Base-by-base conservation (phyloP, 2,888 invertebrate genomes). In the Andrena dorsata region DNA sequence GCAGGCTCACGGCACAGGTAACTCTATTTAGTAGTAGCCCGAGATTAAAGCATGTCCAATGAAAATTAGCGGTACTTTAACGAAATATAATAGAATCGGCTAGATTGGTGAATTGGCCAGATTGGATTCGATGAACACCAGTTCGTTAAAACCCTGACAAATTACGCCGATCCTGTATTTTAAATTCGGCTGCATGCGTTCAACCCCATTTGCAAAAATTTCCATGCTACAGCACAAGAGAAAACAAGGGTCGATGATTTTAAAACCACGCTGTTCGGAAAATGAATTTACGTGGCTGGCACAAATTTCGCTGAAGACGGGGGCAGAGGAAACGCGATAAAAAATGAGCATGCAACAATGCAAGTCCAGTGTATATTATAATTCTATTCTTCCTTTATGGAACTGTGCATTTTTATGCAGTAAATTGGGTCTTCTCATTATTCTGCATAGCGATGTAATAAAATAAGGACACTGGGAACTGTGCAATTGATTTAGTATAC, bases 131-230 rank as follows among this genome's bases (percentile, higher is more conserved):
- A 23, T 56, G 71, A 72, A 76, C 71, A 74, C 28, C 23, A 82
- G 76, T 51, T 64, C 63, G 82, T 77, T 82, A 76, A 82, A 82
- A 61, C 41, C 68, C 65, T 65, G 65, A 82, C 65, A 66, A 82
- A 76, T 53, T 74, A 58, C 69, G 30, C 4, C 13, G 47, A 56
- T 32, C 23, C 32, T 53, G 70, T 77, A 71, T 70, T 83, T 83
- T 77, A 83, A 83, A 82, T 82, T 77, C 82, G 49, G 35, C 65
- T 64, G 63, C 10, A 53, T 56, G 28, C 35, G 61, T 70, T 61
- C 82, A 60, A 73, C 65, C 76, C 82, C 77, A 83, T 83, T 83
- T 83, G 83, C 78, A 83, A 82, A 78, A 82, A 83, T 84, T 80
- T 83, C 83, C 83, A 76, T 83, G 49, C 23, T n/a, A 41, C n/a